Evolutionary conservation across 2,888 invertebrate genomes (phyloP), one percentile per base, ranked within the genome.

Genomic region (Ennomos erosarius): DNA sequence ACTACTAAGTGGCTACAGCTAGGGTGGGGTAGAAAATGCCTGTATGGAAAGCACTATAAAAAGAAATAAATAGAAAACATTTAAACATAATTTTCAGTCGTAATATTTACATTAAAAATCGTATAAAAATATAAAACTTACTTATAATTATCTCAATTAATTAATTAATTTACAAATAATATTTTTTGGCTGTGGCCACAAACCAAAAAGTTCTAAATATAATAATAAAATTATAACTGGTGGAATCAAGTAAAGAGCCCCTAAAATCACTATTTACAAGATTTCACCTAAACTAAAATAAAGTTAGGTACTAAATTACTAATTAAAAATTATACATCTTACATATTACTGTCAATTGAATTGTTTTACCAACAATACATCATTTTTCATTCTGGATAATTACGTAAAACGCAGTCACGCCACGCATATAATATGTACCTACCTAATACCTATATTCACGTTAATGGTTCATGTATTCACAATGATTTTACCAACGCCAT

Each of bases 201-300:
- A 59, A 59, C 62, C 59, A 62, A 59, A 6, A 64, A 55, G 37
- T 35, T 47, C n/a, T 26, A 47, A 26, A 6, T 10, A 0, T 44
- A 16, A 39, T 26, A 10, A 33, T 46, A 53, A 56, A 52, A 35
- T 48, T 49, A 53, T 13, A 65, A 51, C 13, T 73, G 87, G 88
- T 90, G 90, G 85, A 90, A 90, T 77, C 83, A 76, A 88, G 87
- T 90, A 89, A 90, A 88, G 88, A 89, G 86, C 59, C 59, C 69
- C 48, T 60, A 54, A 61, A 59, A 59, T 38, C 59, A 73, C 88
- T 82, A 85, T 92, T 91, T 91, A 91, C 91, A 91, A 84, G 87
- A 87, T 87, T 88, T 88, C 88, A 91, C 85, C 87, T 45, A 51
- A 36, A 49, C 43, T 38, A 48, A 10, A 42, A 46, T 55, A 16